Base-by-base conservation (phyloP, 2,113 vertebrate genomes). In the Hystrix cristata region DNA sequence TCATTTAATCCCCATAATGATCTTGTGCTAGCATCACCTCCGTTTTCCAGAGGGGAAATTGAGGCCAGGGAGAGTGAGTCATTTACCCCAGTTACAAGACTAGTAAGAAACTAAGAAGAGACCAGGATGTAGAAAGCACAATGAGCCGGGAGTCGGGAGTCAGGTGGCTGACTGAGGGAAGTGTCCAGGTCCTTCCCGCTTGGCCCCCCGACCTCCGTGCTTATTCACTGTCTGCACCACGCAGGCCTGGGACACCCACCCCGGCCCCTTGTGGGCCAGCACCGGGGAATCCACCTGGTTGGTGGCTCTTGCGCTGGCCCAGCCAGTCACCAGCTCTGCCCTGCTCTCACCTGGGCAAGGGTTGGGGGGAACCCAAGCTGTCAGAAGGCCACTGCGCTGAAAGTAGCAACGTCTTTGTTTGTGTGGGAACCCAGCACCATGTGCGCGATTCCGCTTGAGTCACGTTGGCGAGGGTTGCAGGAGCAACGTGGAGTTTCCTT, bases 401-500 rank as follows among this genome's bases (percentile, higher is more conserved):
- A 85, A 93, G 94, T 53, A 87, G 11, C 8, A 84, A 34, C 1
- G 2, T 87, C 97, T 92, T 65, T 95, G 88, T 94, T 5, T 80
- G 67, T 88, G 38, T 71, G 59, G 88, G 84, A 95, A 90, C 12
- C 25, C 34, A 0, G 34, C 14, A 16, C 92, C 82, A 16, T 19
- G 94, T 69, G 87, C 90, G 97, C 69, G 1, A 48, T 46, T 97
- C 96, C 6, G 67, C 95, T 57, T 60, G 82, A 95, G 87, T 96
- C 57, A 62, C 80, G 15, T 79, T 95, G 93, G 97, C 92, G 96
- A 96, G 78, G 29, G 93, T 91, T 97, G 43, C 90, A 92, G 76
- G 93, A 95, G 87, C 19, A 12, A 91, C 23, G 46, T 96, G 94
- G 80, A 94, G 96, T 90, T 94, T 80, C 94, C 96, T 96, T 94